Evolutionary conservation across 37 sponge, comb jelly and placozoan species (phyloP), one percentile per base, ranked within the genome.

Genomic region (Mnemiopsis leidyi): DNA sequence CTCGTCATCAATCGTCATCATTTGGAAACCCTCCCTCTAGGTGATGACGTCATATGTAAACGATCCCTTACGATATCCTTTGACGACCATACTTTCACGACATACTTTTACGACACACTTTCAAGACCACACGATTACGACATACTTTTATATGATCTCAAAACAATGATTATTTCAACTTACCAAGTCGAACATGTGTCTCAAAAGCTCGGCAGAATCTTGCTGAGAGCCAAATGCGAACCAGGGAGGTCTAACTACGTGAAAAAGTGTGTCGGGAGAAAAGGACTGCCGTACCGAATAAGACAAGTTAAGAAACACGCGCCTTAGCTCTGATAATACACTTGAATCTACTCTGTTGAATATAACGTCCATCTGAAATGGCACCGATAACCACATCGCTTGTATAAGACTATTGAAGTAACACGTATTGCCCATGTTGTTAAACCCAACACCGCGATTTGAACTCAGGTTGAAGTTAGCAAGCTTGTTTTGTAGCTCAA

Each of bases 131-230:
- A n/a, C n/a, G n/a, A n/a, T n/a, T n/a, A n/a, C n/a, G n/a, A n/a
- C n/a, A n/a, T n/a, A n/a, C n/a, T n/a, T n/a, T n/a, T n/a, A n/a
- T n/a, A n/a, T n/a, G n/a, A n/a, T n/a, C n/a, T n/a, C n/a, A n/a
- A n/a, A n/a, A n/a, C 61, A 18, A 18, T 48, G 61, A 18, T 23
- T 32, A 32, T 34, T 33, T 28, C 79, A n/a, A 5, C 90, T 40
- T 5, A 85, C 29, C 61, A 85, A n/a, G n/a, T 85, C 90, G 48
- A 85, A 85, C 90, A 85, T 85, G 90, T 85, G 90, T 0, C 90
- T n/a, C 0, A 85, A 61, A 23, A 85, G 61, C 23, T 85, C 90
- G 26, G 90, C 90, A 3, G 90, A 85, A 61, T 85, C 90, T 28
- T 85, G 90, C 29, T 85, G 90, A 3, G 90, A 85, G 24, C 90